Evolutionary conservation across 1,140 invertebrate genomes (phyloP).

Genomic region (Camponotus vicinus): DNA sequence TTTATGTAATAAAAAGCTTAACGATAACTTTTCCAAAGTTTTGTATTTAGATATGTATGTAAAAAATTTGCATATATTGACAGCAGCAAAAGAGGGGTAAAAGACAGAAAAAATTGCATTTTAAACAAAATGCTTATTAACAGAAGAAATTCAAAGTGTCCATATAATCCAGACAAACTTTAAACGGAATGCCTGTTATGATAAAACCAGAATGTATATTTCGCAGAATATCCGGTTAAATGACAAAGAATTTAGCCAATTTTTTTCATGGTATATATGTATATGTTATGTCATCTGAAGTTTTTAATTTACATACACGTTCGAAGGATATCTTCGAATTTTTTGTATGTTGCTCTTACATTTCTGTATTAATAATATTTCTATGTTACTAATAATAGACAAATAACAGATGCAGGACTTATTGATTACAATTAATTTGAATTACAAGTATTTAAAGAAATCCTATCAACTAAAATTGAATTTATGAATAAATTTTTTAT

Average conservation of each 20-base stretch:
- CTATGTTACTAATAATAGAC: neutral
- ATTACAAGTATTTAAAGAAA: neutral
- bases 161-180: neutral
- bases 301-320: neutral
- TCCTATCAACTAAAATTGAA: neutral
- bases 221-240: neutral
- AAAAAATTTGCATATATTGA: neutral
- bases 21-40: neutral
- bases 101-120: no score
- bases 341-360: neutral
- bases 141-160: neutral
- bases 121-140: no score
- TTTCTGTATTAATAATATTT: neutral
- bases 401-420: neutral
- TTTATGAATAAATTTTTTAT: neutral
- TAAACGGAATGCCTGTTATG: neutral
- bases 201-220: neutral
- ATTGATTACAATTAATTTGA: neutral
- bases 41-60: neutral
- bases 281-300: neutral
- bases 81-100: no score
- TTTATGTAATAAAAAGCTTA: neutral
- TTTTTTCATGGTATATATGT: neutral
- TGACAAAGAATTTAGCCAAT: neutral
- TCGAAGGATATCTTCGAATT: neutral